Base-by-base conservation (phyloP, 2,888 invertebrate genomes). In the Trachelus iudaicus region DNA sequence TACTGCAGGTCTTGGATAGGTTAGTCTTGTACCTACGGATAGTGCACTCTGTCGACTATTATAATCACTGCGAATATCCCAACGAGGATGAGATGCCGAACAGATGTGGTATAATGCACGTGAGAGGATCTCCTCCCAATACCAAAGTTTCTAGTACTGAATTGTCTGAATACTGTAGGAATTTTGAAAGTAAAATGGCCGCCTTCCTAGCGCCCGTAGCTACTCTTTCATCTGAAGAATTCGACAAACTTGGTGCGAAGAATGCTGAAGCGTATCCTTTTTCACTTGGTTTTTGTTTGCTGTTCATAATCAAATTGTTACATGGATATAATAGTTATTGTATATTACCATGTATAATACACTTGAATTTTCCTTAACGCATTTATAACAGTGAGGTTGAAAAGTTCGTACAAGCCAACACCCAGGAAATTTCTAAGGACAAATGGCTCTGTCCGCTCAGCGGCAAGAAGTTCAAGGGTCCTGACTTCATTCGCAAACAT, bases 1-100 rank as follows among this genome's bases (percentile, higher is more conserved):
- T 77, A 76, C 85, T 88, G 0, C 76, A 92, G 92, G 94, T 94
- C 40, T 89, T 96, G 79, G 96, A 96, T 89, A 94, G 96, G 75
- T 94, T 99, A 80, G 95, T 99, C 75, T 91, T 99, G 76, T 99
- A 99, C 91, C 93, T 99, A 87, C 95, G 99, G 75, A 94, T 99
- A 73, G 99, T 99, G 0, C 99, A 99, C 92, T 99, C 99, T 0
- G 97, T 99, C 76, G 99, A 99, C 92, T 99, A 98, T 91, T 99
- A 99, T 92, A 99, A 99, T 92, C 98, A 98, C 89, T 98, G 98
- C 89, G 99, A 99, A 90, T 99, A 99, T 92, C 98, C 99, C 0
- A 98, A 98, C 87, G 99, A 99, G 92, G 99, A 99, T 91, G 98
- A 99, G 92, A 99, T 99, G 99, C 99, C 99, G 0, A 99, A 99